Evolutionary conservation across 2,888 invertebrate genomes (phyloP).

Genomic region (Iphiclides podalirius): DNA sequence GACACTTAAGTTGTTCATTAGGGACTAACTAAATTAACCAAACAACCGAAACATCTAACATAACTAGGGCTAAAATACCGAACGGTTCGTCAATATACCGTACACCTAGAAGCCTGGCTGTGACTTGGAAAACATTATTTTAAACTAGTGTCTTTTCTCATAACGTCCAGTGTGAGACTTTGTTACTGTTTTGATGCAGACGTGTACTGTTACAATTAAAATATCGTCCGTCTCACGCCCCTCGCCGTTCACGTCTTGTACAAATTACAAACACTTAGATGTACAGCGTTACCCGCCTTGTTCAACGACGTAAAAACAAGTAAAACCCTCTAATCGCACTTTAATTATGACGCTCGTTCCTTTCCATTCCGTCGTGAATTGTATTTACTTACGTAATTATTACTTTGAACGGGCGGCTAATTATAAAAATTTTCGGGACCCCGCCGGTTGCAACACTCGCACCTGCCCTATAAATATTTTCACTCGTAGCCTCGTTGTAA

Average conservation of each 20-base stretch:
- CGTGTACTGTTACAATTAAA: neutral
- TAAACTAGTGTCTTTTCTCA: too few species aligned
- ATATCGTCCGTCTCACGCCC: conserved; percentile 2
- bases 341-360: conserved; percentile 50
- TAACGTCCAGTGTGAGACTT: too few species aligned
- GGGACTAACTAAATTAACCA: too few species aligned
- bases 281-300: conserved; percentile 8
- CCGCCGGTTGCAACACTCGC: conserved; percentile 20
- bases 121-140: too few species aligned
- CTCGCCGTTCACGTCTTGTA: conserved; percentile 11
- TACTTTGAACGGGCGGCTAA: conserved; percentile 45
- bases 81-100: too few species aligned
- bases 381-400: conserved; percentile 57
- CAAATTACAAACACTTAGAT: conserved; percentile 20
- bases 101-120: too few species aligned
- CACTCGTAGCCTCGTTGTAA: conserved; percentile 15
- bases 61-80: too few species aligned
- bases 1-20: too few species aligned
- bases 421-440: conserved; percentile 48
- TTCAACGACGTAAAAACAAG: conserved; percentile 17
- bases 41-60: too few species aligned
- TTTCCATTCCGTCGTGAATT: conserved; percentile 37
- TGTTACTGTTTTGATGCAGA: too few species aligned
- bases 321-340: conserved; percentile 42
- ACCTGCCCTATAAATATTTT: conserved; percentile 22